Evolutionary conservation across 1,140 invertebrate genomes (phyloP).

Genomic region (Zaprionus ornatus): DNA sequence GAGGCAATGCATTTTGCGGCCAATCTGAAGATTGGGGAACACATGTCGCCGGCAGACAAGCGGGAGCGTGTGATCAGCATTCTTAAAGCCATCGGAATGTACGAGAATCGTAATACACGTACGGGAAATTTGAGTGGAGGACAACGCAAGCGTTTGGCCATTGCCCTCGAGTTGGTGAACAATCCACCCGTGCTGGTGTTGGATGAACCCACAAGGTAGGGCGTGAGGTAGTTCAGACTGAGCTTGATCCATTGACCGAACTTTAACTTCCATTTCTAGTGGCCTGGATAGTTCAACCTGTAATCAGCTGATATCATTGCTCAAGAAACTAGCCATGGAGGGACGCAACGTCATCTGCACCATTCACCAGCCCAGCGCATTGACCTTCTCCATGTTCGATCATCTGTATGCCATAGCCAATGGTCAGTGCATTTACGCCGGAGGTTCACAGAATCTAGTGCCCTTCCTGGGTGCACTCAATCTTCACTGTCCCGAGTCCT

Average conservation of each 20-base stretch:
- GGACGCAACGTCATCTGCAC: conserved; percentile 96
- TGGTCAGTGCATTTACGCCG: conserved; percentile 93
- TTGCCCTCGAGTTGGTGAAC: conserved; percentile 92
- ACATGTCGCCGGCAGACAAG: conserved; percentile 87
- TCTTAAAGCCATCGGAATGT: conserved; percentile 88
- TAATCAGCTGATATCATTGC: conserved; percentile 92
- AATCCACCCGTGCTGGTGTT: conserved; percentile 96
- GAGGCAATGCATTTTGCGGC: conserved; percentile 95
- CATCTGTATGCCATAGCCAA: conserved; percentile 92
- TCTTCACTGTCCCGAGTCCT: conserved; percentile 92
- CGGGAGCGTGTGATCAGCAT: conserved; percentile 89
- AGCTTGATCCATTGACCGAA: background rate
- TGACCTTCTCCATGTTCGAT: conserved; percentile 95
- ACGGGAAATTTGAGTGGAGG: conserved; percentile 92
- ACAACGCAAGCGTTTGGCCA: conserved; percentile 93
- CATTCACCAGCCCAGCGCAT: conserved; percentile 96
- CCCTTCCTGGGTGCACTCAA: conserved; percentile 90
- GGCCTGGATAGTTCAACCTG: conserved; percentile 96
- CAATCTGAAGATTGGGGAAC: conserved; percentile 92
- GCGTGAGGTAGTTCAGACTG: conserved; percentile 58
- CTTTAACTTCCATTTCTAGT: conserved; percentile 84
- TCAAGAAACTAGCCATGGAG: conserved; percentile 92
- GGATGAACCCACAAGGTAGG: conserved; percentile 96
- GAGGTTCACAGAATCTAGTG: conserved; percentile 89
- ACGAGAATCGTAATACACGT: conserved; percentile 87